Evolutionary conservation across 2,113 vertebrate species (phyloP).

Genomic region (Gymnobelideus leadbeateri): DNA sequence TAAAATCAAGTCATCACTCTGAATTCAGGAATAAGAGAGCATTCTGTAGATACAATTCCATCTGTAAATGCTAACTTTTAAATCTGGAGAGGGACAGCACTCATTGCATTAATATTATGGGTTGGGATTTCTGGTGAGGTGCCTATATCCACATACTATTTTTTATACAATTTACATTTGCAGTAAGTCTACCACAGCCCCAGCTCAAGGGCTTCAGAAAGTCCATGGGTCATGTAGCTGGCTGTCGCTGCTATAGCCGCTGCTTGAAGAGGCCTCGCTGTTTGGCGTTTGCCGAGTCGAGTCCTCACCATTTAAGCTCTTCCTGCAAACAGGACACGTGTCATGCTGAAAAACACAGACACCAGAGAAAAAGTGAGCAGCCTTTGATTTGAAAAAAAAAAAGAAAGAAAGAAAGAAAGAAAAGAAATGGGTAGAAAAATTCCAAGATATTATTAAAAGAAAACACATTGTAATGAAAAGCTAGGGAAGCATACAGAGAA

Average conservation of each 20-base stretch:
- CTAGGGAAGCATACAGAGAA: background rate
- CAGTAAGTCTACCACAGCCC: constrained; percentile 44
- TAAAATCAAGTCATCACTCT: constrained; percentile 65
- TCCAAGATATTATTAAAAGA: background rate
- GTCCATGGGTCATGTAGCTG: constrained; percentile 94
- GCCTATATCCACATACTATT: constrained; percentile 75
- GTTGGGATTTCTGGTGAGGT: constrained; percentile 66
- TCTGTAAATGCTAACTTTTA: constrained; percentile 65
- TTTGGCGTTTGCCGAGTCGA: constrained; percentile 87
- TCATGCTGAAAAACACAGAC: constrained; percentile 89
- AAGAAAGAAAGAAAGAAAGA: background rate
- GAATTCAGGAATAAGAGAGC: constrained; percentile 69
- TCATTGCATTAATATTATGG: constrained; percentile 69
- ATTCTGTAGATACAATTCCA: constrained; percentile 68
- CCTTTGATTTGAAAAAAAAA: constrained; percentile 2
- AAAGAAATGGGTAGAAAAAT: background rate
- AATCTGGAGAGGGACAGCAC: constrained; percentile 75
- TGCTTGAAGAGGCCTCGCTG: constrained; percentile 81
- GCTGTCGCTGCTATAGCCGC: constrained; percentile 88
- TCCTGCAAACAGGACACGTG: constrained; percentile 98
- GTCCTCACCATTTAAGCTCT: constrained; percentile 95
- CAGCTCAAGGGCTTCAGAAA: constrained; percentile 87
- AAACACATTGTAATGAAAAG: background rate
- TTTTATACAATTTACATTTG: constrained; percentile 76
- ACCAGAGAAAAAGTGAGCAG: constrained; percentile 46